Evolutionary conservation across 2,797 vertebrate species (phyloP).

Genomic region (Eulemur rubriventer): DNA sequence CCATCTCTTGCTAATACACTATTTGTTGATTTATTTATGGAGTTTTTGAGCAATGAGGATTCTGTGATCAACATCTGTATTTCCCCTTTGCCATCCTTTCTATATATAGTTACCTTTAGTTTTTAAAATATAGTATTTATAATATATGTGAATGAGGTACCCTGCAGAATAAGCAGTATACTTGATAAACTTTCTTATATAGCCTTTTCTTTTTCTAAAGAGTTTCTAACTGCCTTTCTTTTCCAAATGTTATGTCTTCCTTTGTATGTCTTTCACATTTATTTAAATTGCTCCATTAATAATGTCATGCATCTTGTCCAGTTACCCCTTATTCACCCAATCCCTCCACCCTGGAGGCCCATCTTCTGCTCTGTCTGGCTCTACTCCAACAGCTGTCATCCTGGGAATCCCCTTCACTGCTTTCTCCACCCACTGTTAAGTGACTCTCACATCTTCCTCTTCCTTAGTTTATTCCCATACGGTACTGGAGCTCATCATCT

Average conservation of each 20-base stretch:
- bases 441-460: neutral
- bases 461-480: neutral
- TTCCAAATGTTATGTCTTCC: neutral
- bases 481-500: neutral
- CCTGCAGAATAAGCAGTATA: neutral
- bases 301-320: neutral
- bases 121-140: neutral
- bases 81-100: neutral
- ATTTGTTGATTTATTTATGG: neutral
- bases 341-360: neutral
- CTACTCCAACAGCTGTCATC: neutral
- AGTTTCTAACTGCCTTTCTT: neutral
- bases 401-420: neutral
- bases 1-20: neutral
- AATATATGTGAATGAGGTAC: neutral
- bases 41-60: neutral
- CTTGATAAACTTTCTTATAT: neutral
- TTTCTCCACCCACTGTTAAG: neutral
- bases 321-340: neutral
- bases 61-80: neutral
- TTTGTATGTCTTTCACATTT: neutral
- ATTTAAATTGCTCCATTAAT: neutral
- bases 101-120: neutral
- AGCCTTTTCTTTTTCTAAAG: neutral
- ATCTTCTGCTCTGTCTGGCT: neutral